These are phyloP conservation scores for Apus apus DNA, from an alignment of 2,113 vertebrate species.

Conservation along the genomic window DNA sequence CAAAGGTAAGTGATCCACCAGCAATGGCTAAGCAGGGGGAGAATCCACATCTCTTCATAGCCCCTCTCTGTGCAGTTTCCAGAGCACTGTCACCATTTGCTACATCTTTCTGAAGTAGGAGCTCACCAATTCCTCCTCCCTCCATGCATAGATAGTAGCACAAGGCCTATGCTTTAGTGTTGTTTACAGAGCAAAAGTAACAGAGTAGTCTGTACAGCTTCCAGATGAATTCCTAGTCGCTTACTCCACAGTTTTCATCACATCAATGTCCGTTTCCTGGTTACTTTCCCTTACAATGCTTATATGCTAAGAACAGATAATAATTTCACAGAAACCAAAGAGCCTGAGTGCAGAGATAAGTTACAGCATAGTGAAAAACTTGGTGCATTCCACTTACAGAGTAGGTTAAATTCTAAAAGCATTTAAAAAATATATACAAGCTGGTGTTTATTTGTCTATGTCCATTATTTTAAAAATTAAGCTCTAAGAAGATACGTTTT, in stretches of 20 bases:
- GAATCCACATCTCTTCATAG: not conserved
- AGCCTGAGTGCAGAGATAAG: not conserved
- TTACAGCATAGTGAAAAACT: not conserved
- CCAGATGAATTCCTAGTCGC: not conserved
- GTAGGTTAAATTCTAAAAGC: not conserved
- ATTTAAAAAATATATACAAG: not conserved
- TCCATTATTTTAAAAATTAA: not conserved
- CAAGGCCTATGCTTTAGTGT: not conserved
- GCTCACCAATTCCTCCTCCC: not conserved
- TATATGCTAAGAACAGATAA: not conserved
- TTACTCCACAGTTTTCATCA: not conserved
- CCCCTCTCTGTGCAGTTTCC: fast-evolving
- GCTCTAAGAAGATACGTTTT: not conserved
- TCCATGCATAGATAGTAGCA: not conserved
- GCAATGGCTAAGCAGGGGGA: not conserved
- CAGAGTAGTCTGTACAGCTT: not conserved
- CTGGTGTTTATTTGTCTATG: not conserved
- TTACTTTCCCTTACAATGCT: not conserved
- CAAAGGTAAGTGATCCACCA: not conserved
- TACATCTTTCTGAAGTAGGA: not conserved
- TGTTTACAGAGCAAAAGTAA: not conserved
- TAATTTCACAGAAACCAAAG: not conserved
- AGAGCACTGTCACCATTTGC: not conserved
- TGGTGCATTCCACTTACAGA: not conserved
- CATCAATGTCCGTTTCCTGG: not conserved